Percentiles rank a stretch among this genome's conserved stretches.
Evolutionary conservation across 2,113 vertebrate genomes (phyloP).

Genomic region (Puntigrus tetrazona): DNA sequence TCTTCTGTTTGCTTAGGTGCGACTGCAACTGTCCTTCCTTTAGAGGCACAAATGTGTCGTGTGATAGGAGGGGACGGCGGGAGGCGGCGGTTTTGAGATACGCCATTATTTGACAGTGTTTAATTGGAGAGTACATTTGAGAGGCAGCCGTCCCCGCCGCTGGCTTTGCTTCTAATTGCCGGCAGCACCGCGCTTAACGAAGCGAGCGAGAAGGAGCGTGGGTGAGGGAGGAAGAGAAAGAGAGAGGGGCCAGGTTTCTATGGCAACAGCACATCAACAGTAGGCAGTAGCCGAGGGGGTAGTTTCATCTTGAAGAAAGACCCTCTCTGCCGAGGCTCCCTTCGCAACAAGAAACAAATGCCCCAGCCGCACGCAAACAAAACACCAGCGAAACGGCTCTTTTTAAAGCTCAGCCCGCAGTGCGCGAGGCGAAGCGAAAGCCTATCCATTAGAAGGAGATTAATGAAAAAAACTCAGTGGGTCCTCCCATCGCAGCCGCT

Average conservation of each 20-base stretch:
- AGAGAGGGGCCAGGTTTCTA: constrained; percentile 78
- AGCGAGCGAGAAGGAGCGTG: constrained; percentile 74
- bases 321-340: constrained; percentile 67
- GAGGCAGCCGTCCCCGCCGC: constrained; percentile 75
- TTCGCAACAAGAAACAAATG: constrained; percentile 62
- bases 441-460: constrained; percentile 25
- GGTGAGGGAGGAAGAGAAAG: constrained; percentile 62
- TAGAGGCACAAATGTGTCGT: constrained; percentile 19
- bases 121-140: constrained; percentile 77
- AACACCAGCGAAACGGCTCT: constrained; percentile 7
- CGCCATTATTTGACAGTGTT: constrained; percentile 74
- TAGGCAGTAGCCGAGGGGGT: constrained; percentile 69
- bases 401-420: constrained; percentile 32
- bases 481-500: constrained; percentile 10
- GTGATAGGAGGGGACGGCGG: not conserved
- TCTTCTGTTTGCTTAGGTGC: constrained; percentile 14
- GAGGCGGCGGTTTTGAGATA: constrained; percentile 63
- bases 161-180: constrained; percentile 80
- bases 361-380: constrained; percentile 36
- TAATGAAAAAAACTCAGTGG: constrained; percentile 40
- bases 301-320: constrained; percentile 77
- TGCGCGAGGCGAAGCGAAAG: constrained; percentile 18
- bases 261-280: constrained; percentile 70
- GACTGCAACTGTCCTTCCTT: not conserved
- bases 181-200: constrained; percentile 78